Evolutionary conservation across 2,797 vertebrate species (phyloP).

Genomic region (Mus spretus): DNA sequence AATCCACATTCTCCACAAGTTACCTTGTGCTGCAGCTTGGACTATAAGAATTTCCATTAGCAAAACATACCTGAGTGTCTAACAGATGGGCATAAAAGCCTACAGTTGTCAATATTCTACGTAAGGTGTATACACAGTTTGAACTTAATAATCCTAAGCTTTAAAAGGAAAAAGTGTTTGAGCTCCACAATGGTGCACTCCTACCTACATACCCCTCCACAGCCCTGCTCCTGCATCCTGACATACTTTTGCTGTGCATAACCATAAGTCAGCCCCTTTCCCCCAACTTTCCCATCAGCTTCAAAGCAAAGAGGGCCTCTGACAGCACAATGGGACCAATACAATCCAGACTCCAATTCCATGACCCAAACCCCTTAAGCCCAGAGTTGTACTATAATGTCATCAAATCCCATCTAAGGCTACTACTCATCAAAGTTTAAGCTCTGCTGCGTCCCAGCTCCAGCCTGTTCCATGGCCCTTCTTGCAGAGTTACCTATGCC

Average conservation of each 20-base stretch:
- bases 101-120: not conserved
- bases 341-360: not conserved
- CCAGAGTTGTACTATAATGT: fast-evolving
- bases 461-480: not conserved
- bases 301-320: not conserved
- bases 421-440: slow-evolving; percentile 41
- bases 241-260: not conserved
- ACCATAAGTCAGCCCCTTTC: not conserved
- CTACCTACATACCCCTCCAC: not conserved
- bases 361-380: not conserved
- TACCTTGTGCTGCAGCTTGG: not conserved
- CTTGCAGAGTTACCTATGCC: slow-evolving; percentile 25
- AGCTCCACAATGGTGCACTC: not conserved
- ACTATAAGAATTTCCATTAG: slow-evolving; percentile 60
- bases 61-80: not conserved
- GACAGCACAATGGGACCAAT: not conserved
- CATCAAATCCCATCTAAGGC: not conserved
- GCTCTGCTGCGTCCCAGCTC: not conserved
- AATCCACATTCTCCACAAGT: slow-evolving; percentile 6
- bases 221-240: not conserved
- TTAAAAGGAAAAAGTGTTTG: not conserved
- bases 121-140: not conserved
- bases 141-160: not conserved
- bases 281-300: slow-evolving; percentile 20
- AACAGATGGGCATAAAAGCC: slow-evolving; percentile 50